Evolutionary conservation across 1,140 invertebrate species (phyloP), one percentile per base, ranked within the genome.

Genomic region (Drosophila guanche): DNA sequence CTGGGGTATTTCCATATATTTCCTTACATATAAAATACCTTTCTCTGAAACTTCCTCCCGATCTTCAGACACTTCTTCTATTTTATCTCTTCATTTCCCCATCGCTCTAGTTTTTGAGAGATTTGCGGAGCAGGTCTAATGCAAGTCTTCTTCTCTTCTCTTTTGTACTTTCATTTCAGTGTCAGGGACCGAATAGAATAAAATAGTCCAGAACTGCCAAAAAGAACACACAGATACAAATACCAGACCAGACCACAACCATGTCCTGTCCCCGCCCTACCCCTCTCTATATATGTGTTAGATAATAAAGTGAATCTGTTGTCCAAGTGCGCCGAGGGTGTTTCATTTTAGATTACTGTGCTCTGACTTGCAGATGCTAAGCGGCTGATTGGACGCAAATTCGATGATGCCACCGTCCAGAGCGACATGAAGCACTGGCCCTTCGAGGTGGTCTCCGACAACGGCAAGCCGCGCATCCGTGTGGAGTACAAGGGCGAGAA

Each of bases 351-450:
- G 61, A 45, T 45, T 56, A 37, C 69, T 69, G 66, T 68, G 22
- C 76, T 72, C 61, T 66, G 73, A 76, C 95, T 99, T 92, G 97
- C 98, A 92, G 96, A 98, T 95, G 95, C 96, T 79, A 95, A 97
- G 92, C 95, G 97, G 90, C 93, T 99, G 75, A 99, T 99, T 90
- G 97, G 98, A 37, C 95, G 98, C 83, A 95, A 96, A 68, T 99
- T 97, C 90, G 97, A 98, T 65, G 98, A 99, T 92, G 73, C 94
- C 7, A 95, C 95, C 16, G 96, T 99, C 25, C 97, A 99, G 93
- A 93, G 94, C 51, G 98, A 99, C 88, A 98, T 98, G 96, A 98
- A 98, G 92, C 97, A 98, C 90, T 99, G 98, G 97, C 97, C 98
- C 0, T 99, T 99, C 91, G 95, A 95, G 67, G 97, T 99, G 0